phyloP scores from a whole-genome alignment of 2,888 invertebrate genomes.

The Vesta saturnalis region DNA sequence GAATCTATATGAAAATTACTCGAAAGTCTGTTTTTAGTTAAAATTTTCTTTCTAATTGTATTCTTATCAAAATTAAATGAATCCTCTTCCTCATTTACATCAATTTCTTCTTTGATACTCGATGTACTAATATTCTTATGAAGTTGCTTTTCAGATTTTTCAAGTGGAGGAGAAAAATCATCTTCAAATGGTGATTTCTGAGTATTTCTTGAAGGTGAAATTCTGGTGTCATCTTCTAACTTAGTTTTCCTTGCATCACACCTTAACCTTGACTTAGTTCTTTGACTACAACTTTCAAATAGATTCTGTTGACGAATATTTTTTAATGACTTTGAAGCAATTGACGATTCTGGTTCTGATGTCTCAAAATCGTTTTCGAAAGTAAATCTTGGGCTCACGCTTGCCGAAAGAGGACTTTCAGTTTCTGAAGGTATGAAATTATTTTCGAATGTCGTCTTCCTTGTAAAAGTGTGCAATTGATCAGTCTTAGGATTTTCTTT shows the following conservation, averaged over 20 bases:
- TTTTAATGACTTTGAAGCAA: constrained; percentile 37
- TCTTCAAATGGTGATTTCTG: constrained; percentile 65
- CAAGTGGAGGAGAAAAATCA: constrained; percentile 64
- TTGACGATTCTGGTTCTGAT: constrained; percentile 54
- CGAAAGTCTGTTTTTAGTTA: constrained; percentile 50
- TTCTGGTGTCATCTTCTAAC: constrained; percentile 31
- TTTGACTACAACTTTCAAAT: constrained; percentile 43
- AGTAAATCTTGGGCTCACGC: constrained; percentile 47
- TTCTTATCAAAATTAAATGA: constrained; percentile 50
- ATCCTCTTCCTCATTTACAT: constrained; percentile 50
- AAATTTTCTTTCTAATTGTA: constrained; percentile 52
- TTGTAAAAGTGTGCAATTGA: constrained; percentile 54
- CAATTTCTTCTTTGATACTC: constrained; percentile 59
- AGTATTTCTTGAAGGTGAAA: constrained; percentile 49
- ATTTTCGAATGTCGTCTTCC: constrained; percentile 72
- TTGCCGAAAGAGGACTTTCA: constrained; percentile 49
- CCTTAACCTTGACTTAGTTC: constrained; percentile 17
- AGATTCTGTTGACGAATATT: constrained; percentile 20
- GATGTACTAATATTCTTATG: constrained; percentile 49
- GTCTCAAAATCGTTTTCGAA: constrained; percentile 58
- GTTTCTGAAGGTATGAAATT: constrained; percentile 69
- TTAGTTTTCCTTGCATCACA: constrained; percentile 25
- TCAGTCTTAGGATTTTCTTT: constrained; percentile 56
- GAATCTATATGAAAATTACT: constrained; percentile 61
- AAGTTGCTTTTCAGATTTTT: constrained; percentile 41